phyloP scores from a whole-genome alignment of 1,140 invertebrate species.

The Leptinotarsa defecta region DNA sequence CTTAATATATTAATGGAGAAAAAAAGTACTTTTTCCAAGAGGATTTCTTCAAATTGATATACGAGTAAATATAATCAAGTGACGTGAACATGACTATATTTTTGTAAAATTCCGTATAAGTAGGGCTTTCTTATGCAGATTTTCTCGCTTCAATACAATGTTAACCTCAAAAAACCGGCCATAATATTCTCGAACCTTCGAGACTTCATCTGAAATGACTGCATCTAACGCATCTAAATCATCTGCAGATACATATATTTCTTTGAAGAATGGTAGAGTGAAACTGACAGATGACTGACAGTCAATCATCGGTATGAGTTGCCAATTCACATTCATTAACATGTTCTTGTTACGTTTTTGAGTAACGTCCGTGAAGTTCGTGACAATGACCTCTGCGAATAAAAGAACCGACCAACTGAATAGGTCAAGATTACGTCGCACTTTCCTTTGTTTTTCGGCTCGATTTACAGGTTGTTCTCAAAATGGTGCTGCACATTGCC shows the following conservation, averaged over 20 bases:
- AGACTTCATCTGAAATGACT: background rate
- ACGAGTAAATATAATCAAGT: background rate
- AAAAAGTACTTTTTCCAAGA: too few relatives aligned
- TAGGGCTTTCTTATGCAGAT: background rate
- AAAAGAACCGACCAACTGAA: background rate
- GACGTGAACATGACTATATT: too few relatives aligned
- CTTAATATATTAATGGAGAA: too few relatives aligned
- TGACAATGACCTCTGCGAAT: slow-evolving; percentile 1
- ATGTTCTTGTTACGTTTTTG: slow-evolving; percentile 1
- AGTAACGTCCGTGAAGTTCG: background rate
- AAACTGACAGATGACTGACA: background rate
- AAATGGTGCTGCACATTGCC: background rate
- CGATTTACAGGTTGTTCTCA: background rate
- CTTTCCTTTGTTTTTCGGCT: slow-evolving; percentile 2
- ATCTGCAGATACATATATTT: background rate
- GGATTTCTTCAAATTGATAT: background rate
- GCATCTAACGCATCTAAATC: background rate
- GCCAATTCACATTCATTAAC: slow-evolving; percentile 3
- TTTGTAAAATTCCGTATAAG: too few relatives aligned
- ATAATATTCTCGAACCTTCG: background rate
- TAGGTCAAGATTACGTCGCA: slow-evolving; percentile 5
- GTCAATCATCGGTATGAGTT: background rate
- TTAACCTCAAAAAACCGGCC: background rate
- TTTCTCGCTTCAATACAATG: background rate
- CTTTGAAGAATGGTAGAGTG: background rate